Percentiles rank a stretch among this genome's conserved stretches.
Evolutionary conservation across 2,888 invertebrate species (phyloP).

Genomic region (Papilio gigon): DNA sequence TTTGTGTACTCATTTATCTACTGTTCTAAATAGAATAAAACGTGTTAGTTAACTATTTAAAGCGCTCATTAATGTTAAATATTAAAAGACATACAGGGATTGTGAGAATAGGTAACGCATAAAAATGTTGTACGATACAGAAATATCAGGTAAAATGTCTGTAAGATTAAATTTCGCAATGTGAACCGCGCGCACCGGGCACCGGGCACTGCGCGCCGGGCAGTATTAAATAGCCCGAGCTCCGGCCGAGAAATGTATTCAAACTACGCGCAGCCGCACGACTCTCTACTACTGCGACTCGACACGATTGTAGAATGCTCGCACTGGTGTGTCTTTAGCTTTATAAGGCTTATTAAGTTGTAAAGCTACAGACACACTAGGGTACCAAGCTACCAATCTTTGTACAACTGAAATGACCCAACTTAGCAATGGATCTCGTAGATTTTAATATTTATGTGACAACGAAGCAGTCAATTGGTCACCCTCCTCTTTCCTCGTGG

Average conservation of each 20-base stretch:
- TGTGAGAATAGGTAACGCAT: neutral
- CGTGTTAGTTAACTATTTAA: too few species aligned
- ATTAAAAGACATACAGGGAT: neutral
- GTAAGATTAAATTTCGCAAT: slow-evolving; percentile 5
- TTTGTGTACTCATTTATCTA: neutral
- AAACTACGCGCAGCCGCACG: slow-evolving; percentile 17
- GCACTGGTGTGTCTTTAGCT: neutral
- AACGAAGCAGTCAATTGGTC: too few species aligned
- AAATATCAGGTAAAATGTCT: neutral
- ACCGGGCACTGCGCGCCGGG: neutral
- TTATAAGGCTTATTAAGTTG: neutral
- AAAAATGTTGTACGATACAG: neutral
- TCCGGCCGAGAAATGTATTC: slow-evolving; percentile 23
- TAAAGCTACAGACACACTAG: neutral
- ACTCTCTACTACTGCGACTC: neutral
- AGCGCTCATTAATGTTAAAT: neutral
- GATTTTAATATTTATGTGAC: too few species aligned
- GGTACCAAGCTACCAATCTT: too few species aligned
- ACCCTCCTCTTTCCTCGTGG: too few species aligned
- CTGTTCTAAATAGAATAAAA: neutral
- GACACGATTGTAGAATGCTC: neutral
- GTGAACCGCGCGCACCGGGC: slow-evolving; percentile 15
- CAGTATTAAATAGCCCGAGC: slow-evolving; percentile 24
- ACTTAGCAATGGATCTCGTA: too few species aligned
- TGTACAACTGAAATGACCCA: too few species aligned